Evolutionary conservation across 2,797 vertebrate genomes (phyloP).

Genomic region (Sebastes minor): DNA sequence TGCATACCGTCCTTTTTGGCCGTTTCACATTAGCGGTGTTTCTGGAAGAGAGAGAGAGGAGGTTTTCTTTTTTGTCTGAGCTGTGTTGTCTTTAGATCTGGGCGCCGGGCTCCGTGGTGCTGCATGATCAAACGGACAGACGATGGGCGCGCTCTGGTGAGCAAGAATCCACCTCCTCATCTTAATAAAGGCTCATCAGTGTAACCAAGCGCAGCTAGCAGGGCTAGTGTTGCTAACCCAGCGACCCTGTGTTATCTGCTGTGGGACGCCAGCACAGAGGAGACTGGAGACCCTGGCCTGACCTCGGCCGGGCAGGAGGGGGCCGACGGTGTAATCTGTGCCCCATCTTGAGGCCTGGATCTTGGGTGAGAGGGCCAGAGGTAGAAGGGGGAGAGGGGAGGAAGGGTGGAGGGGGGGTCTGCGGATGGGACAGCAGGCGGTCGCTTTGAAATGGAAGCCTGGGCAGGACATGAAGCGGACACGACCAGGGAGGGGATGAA

Average conservation of each 20-base stretch:
- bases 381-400: neutral
- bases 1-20: slow-evolving; percentile 61
- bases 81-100: slow-evolving; percentile 56
- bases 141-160: slow-evolving; percentile 41
- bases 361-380: slow-evolving; percentile 46
- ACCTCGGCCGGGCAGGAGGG: slow-evolving; percentile 47
- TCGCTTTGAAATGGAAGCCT: slow-evolving; percentile 79
- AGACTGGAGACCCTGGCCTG: slow-evolving; percentile 50
- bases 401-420: neutral
- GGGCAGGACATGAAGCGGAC: slow-evolving; percentile 65
- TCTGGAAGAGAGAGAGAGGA: slow-evolving; percentile 33
- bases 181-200: slow-evolving; percentile 77
- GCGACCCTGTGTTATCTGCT: slow-evolving; percentile 54
- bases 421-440: slow-evolving; percentile 55
- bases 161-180: slow-evolving; percentile 79
- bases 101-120: slow-evolving; percentile 21
- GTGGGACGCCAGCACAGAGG: slow-evolving; percentile 2
- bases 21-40: slow-evolving; percentile 67
- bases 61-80: slow-evolving; percentile 56
- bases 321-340: slow-evolving; percentile 45
- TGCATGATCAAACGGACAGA: slow-evolving; percentile 67
- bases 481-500: slow-evolving; percentile 54
- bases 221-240: slow-evolving; percentile 52
- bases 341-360: slow-evolving; percentile 54
- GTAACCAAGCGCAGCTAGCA: slow-evolving; percentile 49